Evolutionary conservation across 1,140 invertebrate genomes (phyloP), one percentile per base, ranked within the genome.

Genomic region (Drosophila pandora): DNA sequence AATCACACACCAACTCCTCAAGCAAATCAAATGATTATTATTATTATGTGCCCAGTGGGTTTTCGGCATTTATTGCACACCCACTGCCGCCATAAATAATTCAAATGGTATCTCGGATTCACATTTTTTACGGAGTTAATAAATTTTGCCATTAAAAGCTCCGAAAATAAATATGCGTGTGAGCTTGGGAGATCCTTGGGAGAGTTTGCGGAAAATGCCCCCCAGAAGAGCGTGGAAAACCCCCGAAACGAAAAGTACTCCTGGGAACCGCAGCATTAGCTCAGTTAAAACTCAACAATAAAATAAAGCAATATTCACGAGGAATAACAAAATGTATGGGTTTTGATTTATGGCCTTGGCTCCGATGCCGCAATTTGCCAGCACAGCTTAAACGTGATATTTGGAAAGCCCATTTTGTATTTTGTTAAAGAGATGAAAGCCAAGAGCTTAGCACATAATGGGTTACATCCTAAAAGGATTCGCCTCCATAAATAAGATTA

Each of bases 121-220:
- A 49, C 17, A 13, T 74, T 62, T 69, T 80, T 78, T 69, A 62
- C 49, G 39, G 21, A 83, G 70, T 76, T 83, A 75, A 83, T 79
- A 75, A 83, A 83, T 75, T 71, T 52, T 25, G 28, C 55, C 63
- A 60, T 83, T 79, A 83, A 83, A 71, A 71, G 60, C 52, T 39
- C 45, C n/a, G 45, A 43, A 72, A 81, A 37, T 37, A 37, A 37
- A 58, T 68, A 64, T 77, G 56, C 59, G 32, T 68, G 49, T 61
- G 47, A 59, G 68, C 10, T 12, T 2, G 41, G 41, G 41, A 17
- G 43, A 47, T 23, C 1, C 21, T 28, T 28, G 6, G 25, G 6
- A 21, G 9, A 21, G 10, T 37, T 22, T 56, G 28, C 34, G 25
- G n/a, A 4, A 69, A 30, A 28, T 50, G 34, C 28, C 43, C 41